A percentile compares a stretch with the other conserved stretches of the same genome.
phyloP scores from a whole-genome alignment of 92 coral and sea anemone species.

The Phenganax marumi region DNA sequence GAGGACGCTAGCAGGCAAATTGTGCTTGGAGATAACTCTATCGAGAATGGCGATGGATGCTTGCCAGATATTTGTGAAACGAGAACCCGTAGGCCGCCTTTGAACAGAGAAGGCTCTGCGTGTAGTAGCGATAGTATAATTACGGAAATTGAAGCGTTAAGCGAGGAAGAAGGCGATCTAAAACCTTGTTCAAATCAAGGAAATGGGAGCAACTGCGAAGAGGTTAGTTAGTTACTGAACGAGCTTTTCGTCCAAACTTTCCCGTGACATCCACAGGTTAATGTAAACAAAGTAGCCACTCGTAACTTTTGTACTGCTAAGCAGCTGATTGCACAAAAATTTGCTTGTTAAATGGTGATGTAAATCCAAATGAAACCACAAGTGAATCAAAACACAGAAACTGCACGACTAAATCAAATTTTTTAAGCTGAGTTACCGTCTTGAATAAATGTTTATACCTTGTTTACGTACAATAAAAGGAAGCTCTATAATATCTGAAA shows the following conservation, averaged over 20 bases:
- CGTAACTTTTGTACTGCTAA: background rate
- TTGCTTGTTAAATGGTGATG: background rate
- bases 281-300: background rate
- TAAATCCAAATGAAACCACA: background rate
- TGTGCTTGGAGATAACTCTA: background rate
- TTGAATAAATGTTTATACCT: background rate
- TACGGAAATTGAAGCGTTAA: conserved; percentile 35
- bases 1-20: background rate
- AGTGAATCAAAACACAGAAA: too few species aligned
- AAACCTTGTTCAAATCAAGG: background rate
- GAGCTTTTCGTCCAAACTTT: background rate
- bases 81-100: conserved; percentile 10
- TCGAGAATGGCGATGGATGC: conserved; percentile 7
- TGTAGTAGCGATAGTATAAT: conserved; percentile 43
- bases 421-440: background rate
- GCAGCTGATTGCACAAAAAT: background rate
- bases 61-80: background rate
- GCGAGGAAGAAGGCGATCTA: conserved; percentile 23
- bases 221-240: background rate
- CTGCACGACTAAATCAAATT: too few species aligned
- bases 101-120: conserved; percentile 37
- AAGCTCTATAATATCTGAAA: background rate
- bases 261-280: background rate
- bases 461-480: conserved; percentile 2
- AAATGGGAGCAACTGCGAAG: background rate